These are phyloP conservation scores for Enteromius thamalakanensis DNA, from an alignment of 2,797 vertebrate species.

Conservation along the genomic window DNA sequence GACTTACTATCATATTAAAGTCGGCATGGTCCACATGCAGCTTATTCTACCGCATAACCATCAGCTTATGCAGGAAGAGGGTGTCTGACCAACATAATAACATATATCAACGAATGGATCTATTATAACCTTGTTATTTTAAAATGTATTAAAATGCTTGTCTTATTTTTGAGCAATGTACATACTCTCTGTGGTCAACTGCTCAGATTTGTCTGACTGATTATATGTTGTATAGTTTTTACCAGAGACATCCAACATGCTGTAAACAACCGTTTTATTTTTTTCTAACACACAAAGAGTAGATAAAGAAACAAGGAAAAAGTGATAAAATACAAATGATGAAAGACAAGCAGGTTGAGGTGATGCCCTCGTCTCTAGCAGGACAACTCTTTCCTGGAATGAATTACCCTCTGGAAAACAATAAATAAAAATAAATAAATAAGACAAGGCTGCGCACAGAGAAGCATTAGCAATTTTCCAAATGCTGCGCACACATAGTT, in stretches of 20 bases:
- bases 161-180: neutral
- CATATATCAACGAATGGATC: neutral
- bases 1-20: neutral
- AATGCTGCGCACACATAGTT: constrained; percentile 65
- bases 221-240: neutral
- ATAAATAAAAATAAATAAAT: constrained; percentile 69
- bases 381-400: constrained; percentile 57
- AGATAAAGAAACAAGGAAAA: neutral
- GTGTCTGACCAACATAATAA: neutral
- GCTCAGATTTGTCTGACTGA: neutral
- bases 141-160: neutral
- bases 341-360: constrained; percentile 37
- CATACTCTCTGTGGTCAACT: neutral
- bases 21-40: neutral
- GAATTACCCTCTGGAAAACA: constrained; percentile 59
- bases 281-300: neutral
- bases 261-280: constrained; percentile 41
- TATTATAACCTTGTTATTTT: neutral
- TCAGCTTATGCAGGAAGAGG: neutral
- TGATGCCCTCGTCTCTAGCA: constrained; percentile 34
- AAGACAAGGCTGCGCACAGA: constrained; percentile 47
- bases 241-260: constrained; percentile 5
- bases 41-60: neutral
- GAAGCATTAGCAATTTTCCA: constrained; percentile 68
- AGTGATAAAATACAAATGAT: neutral